These are phyloP conservation scores for Bostrychus sinensis DNA, from an alignment of 2,113 vertebrate species.

Conservation along the genomic window DNA sequence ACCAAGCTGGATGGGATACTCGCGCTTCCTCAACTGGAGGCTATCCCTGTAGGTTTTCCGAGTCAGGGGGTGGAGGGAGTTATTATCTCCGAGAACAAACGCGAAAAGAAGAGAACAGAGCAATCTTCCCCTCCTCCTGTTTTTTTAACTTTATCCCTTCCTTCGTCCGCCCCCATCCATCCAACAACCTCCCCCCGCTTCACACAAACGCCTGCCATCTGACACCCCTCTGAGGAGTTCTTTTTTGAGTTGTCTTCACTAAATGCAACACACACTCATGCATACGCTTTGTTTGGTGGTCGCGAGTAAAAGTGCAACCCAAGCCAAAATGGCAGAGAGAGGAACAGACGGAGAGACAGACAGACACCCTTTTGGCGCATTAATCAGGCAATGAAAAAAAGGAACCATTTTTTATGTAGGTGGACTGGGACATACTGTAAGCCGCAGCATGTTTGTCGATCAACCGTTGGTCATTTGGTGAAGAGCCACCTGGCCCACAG, in stretches of 20 bases:
- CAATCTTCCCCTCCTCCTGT: constrained; percentile 52
- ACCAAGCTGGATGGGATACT: neutral
- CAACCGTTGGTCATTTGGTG: constrained; percentile 57
- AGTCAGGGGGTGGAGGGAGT: constrained; percentile 47
- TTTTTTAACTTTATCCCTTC: constrained; percentile 41
- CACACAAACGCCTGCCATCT: constrained; percentile 71
- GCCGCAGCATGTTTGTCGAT: constrained; percentile 43
- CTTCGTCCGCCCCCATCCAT: constrained; percentile 55
- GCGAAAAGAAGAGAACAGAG: constrained; percentile 52
- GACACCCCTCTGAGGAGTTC: constrained; percentile 69
- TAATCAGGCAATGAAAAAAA: constrained; percentile 28
- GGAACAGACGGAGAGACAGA: constrained; percentile 33
- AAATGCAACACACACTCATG: constrained; percentile 34
- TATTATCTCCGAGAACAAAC: constrained; percentile 68
- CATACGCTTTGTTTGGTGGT: constrained; percentile 25
- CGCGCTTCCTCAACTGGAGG: constrained; percentile 23
- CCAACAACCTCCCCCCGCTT: constrained; percentile 16
- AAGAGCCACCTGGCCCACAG: constrained; percentile 60
- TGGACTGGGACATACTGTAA: constrained; percentile 23
- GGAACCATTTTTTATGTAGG: constrained; percentile 31
- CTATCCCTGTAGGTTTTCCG: constrained; percentile 35
- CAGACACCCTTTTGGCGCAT: constrained; percentile 15
- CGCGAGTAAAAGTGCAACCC: constrained; percentile 29
- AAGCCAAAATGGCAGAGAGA: constrained; percentile 31
- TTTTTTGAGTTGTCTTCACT: constrained; percentile 48